Evolutionary conservation across 1,140 invertebrate species (phyloP), one percentile per base, ranked within the genome.

Genomic region (Zaprionus taronus): DNA sequence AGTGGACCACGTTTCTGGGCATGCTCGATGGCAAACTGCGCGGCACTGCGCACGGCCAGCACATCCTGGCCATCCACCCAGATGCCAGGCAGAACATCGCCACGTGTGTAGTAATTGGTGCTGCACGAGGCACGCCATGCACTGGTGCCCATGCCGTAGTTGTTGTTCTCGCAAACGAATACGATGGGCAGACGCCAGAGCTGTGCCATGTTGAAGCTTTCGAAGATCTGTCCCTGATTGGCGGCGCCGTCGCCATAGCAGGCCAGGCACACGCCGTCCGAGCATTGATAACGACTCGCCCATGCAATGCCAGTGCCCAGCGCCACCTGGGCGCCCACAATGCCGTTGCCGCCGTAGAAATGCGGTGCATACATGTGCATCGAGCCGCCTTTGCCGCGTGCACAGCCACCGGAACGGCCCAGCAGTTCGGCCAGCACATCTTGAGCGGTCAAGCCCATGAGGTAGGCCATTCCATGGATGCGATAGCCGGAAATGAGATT

Each of bases 191-290:
- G 90, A 80, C 97, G 95, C 98, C 98, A 99, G 14, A 99, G 94
- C 84, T 96, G 96, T 0, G 96, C 95, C 93, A 97, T 96, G 82
- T 97, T 97, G 86, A 95, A 96, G 0, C 94, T 95, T 91, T 97
- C 96, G 79, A 96, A 97, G 7, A 96, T 93, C 93, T 97, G 96
- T 4, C 94, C 94, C 93, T 99, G 99, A 93, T 99, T 99, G 12
- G 98, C 97, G n/a, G 98, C 99, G 17, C 99, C 99, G 93, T 99
- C 99, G 14, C 99, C 99, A 91, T 99, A 99, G 15, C 99, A 91
- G 0, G 98, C 93, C 15, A 99, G 92, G 89, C 96, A 97, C 0
- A 99, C 95, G 44, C 97, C 97, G 1, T 95, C 95, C 36, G 94
- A 94, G n/a, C 94, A 94, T 15, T 94, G 93, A 91, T 99, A 99